phyloP scores from a whole-genome alignment of 2,888 invertebrate species.

The Cheiracanthium punctorium region DNA sequence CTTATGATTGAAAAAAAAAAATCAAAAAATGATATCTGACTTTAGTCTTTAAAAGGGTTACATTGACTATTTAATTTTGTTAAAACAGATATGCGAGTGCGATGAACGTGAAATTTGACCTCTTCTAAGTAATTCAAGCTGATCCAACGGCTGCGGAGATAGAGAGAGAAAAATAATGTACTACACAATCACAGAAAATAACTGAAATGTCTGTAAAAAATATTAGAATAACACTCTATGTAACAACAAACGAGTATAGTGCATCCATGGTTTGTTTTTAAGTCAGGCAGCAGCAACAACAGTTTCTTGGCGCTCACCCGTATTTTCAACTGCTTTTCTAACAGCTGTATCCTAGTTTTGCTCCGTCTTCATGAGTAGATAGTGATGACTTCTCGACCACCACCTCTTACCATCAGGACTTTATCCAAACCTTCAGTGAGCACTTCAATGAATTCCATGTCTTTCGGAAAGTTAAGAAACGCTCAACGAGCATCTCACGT shows the following conservation, averaged over 20 bases:
- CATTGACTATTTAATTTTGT: no score
- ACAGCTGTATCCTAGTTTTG: conserved; percentile 13
- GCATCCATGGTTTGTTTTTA: conserved; percentile 55
- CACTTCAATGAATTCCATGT: conserved; percentile 99
- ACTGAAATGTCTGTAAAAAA: conserved; percentile 2
- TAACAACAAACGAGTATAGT: conserved; percentile 55
- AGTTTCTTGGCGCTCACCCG: conserved; percentile 43
- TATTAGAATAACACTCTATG: conserved; percentile 25
- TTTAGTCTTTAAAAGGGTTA: no score
- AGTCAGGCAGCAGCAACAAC: conserved; percentile 49
- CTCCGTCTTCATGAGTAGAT: conserved; percentile 89
- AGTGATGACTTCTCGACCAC: conserved; percentile 98
- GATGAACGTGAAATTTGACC: no score
- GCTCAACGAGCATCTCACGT: no score
- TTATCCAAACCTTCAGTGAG: conserved; percentile 96
- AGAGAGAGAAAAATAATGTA: conserved; percentile 11
- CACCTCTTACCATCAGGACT: conserved; percentile 97
- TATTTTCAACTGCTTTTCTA: conserved; percentile 48
- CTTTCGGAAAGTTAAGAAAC: conserved; percentile 78
- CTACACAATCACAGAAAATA: conserved; percentile 10
- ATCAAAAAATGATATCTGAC: no score
- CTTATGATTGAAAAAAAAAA: no score
- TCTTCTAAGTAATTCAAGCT: conserved; percentile 8
- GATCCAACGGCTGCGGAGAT: not conserved
- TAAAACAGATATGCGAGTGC: no score